Base-by-base conservation (phyloP, 2,888 invertebrate species). In the Zygaena filipendulae region DNA sequence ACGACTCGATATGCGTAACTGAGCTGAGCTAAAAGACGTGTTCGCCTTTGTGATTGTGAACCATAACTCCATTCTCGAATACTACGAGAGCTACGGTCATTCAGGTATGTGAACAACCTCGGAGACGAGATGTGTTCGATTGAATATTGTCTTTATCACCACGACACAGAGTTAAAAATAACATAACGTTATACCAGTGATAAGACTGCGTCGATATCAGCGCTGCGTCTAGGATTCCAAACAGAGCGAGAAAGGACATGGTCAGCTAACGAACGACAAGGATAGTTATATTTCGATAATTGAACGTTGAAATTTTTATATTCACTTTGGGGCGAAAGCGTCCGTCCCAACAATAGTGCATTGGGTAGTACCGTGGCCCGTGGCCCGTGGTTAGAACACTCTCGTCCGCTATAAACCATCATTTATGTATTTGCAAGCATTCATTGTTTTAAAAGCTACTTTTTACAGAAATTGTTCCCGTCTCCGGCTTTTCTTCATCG, bases 131-230 rank as follows among this genome's bases (percentile, higher is more conserved):
- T 25, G 23, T 38, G 30, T 37, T 10, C 63, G 60, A 44, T 36
- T 44, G 30, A 70, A 63, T 54, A 41, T 51, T 33, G 43, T 57
- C 69, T 55, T 37, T 68, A 68, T 13, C 0, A 0, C 1, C 4
- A 19, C n/a, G 4, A 1, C 27, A 53, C 60, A 71, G 49, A 49
- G 56, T 28, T 34, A 50, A 40, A 47, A 59, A 47, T 63, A 35
- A 48, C 33, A 35, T 44, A 43, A 36, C 31, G 13, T 10, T 26
- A 25, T 28, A 26, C 30, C 41, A 59, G 52, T 75, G 75, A 75
- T 77, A 77, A 74, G 69, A 58, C 63, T 66, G 68, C 72, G 75
- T 77, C 77, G 74, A 77, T 77, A 77, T 71, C 74, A 74, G 57
- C 61, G 62, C 69, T 67, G 61, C 58, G 75, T 72, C 77, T 75